Base-by-base conservation (phyloP, 2,888 invertebrate genomes). In the Antheraea yamamai region DNA sequence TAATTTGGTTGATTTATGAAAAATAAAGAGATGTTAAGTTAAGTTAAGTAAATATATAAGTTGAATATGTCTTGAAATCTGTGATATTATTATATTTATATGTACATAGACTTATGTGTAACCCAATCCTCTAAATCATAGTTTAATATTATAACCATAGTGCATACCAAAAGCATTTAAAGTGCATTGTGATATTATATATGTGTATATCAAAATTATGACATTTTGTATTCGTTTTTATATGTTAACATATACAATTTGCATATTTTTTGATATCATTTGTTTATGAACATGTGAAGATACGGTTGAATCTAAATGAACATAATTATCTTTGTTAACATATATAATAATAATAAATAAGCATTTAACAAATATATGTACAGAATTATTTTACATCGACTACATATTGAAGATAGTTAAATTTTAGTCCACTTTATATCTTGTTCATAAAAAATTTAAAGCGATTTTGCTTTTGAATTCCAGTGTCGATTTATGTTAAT, bases 31-130 rank as follows among this genome's bases (percentile, higher is more conserved):
- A 66, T 1, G 10, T 26, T 10, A 14, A 23, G 23, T 26, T 23
- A n/a, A n/a, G n/a, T n/a, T n/a, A n/a, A n/a, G n/a, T n/a, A n/a
- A n/a, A n/a, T n/a, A 23, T 58, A 20, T 20, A n/a, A 10, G 61
- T 4, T 66, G 30, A 23, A 4, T 66, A 66, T 4, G 4, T 18
- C 10, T 30, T 30, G 30, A 30, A 70, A 70, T 70, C 3, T 39
- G 70, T 70, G 70, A 79, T 79, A 80, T 80, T 79, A 75, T 79
- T 73, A 75, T 61, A 68, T 77, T 68, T 74, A 70, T 70, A 70
- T 66, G 30, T 66, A 39, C 39, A 70, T 39, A 70, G 4, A 70
- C 10, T 70, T 70, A 39, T 12, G 35, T 66, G 30, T 68, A 39
- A 26, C 70, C 35, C n/a, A 12, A 20, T 4, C 39, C 39, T 14